These are phyloP conservation scores for Cosmia pyralina DNA, from an alignment of 2,888 invertebrate species.

Conservation along the genomic window DNA sequence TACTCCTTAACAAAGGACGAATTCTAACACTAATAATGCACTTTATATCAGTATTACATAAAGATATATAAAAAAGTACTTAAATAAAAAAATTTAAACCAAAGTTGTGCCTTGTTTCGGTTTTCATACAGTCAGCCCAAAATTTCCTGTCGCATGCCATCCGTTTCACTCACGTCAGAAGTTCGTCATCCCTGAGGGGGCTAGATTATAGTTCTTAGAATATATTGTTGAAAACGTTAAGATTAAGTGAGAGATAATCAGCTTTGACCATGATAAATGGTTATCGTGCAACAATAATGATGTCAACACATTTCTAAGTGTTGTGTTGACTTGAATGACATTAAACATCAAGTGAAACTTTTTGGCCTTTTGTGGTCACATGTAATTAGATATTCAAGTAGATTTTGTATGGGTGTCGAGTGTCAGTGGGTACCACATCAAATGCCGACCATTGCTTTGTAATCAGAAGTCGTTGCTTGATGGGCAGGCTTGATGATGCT, in stretches of 20 bases:
- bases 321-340: slow-evolving; percentile 29
- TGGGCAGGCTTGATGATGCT: no score
- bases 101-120: neutral
- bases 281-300: slow-evolving; percentile 24
- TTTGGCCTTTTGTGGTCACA: slow-evolving; percentile 23
- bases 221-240: slow-evolving; percentile 28
- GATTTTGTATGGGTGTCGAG: slow-evolving; percentile 10
- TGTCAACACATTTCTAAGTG: slow-evolving; percentile 26
- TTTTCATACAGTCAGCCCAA: neutral
- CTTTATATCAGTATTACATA: neutral
- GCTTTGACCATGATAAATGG: slow-evolving; percentile 39
- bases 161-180: neutral
- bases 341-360: slow-evolving; percentile 27
- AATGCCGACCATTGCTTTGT: slow-evolving; percentile 22
- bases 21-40: neutral
- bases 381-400: slow-evolving; percentile 25
- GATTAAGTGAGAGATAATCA: slow-evolving; percentile 32
- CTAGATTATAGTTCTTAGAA: slow-evolving; percentile 1
- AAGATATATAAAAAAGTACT: neutral
- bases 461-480: slow-evolving; percentile 6
- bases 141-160: neutral
- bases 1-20: neutral
- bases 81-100: neutral
- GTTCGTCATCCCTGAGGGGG: neutral
- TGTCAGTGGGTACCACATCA: slow-evolving; percentile 16